Percentiles rank a stretch among this genome's conserved stretches.
Conservation (phyloP, 1,140 invertebrate species). For the Temnothorax nylanderi region DNA sequence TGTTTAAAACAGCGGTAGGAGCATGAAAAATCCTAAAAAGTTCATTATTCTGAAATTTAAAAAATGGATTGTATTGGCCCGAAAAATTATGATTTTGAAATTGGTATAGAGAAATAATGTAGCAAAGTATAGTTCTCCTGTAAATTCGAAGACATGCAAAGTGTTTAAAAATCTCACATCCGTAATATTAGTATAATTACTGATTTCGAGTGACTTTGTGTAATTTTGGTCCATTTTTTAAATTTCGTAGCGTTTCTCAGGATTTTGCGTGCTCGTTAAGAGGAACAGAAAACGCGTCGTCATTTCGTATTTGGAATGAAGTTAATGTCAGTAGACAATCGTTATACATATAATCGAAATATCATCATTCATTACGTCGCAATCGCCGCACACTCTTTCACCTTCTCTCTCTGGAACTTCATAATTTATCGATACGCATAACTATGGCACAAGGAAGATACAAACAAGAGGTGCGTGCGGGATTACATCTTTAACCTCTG, state of each 20-base stretch:
- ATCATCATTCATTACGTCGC: slow-evolving; percentile 29
- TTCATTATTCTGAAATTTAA: slow-evolving; percentile 3
- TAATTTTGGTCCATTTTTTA: not conserved
- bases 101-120: not conserved
- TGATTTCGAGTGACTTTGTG: not conserved
- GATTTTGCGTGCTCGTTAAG: not conserved
- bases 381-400: not conserved
- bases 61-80: not conserved
- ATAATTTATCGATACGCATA: slow-evolving; percentile 64
- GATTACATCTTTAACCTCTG: slow-evolving; percentile 43
- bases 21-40: slow-evolving; percentile 3
- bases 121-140: not conserved
- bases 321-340: slow-evolving; percentile 12
- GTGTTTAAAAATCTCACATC: not conserved
- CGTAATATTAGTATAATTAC: not conserved
- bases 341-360: slow-evolving; percentile 25
- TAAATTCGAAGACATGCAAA: not conserved
- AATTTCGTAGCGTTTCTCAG: not conserved
- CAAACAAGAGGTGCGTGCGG: slow-evolving; percentile 47
- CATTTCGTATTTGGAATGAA: not conserved
- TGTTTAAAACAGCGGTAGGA: not conserved
- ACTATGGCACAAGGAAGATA: slow-evolving; percentile 78
- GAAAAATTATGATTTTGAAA: not conserved
- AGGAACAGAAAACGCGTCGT: slow-evolving; percentile 80
- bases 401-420: not conserved